Evolutionary conservation across 2,888 invertebrate species (phyloP).

Genomic region (Drosophila lacicola): DNA sequence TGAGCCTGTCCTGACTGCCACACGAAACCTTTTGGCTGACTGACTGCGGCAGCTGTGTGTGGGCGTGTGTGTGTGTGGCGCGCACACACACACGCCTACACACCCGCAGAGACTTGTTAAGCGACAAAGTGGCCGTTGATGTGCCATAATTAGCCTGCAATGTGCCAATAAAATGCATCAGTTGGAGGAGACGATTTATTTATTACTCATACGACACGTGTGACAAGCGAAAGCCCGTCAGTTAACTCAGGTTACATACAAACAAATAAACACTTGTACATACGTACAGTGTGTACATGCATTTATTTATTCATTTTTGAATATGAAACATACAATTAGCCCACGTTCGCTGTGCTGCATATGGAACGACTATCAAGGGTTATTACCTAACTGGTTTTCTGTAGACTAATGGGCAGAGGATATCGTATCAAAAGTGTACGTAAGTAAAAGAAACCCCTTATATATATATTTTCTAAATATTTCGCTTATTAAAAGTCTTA

Average conservation of each 20-base stretch:
- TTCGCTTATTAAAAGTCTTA: too few relatives aligned
- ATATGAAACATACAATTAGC: constrained; percentile 21
- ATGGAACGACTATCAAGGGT: too few relatives aligned
- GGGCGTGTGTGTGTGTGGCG: constrained; percentile 8
- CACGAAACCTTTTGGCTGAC: constrained; percentile 8
- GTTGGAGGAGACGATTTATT: constrained; percentile 30
- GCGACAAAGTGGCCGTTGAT: constrained; percentile 56
- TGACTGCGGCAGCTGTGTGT: constrained; percentile 10
- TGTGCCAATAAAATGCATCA: constrained; percentile 49
- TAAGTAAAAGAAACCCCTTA: too few relatives aligned
- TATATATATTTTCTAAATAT: too few relatives aligned
- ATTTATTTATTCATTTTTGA: constrained; percentile 13
- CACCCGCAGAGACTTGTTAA: constrained; percentile 19
- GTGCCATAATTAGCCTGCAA: constrained; percentile 67
- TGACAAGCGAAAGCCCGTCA: constrained; percentile 8
- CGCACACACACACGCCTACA: constrained; percentile 14
- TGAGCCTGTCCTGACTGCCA: constrained; percentile 72
- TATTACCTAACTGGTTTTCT: too few relatives aligned
- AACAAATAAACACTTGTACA: neutral
- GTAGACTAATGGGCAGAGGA: too few relatives aligned
- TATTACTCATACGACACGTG: constrained; percentile 57
- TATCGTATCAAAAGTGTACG: too few relatives aligned
- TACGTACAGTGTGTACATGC: neutral
- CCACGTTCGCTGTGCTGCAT: neutral
- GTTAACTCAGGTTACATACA: neutral